phyloP scores from a whole-genome alignment of 2,797 vertebrate genomes.

The Pseudomugil tenellus region DNA sequence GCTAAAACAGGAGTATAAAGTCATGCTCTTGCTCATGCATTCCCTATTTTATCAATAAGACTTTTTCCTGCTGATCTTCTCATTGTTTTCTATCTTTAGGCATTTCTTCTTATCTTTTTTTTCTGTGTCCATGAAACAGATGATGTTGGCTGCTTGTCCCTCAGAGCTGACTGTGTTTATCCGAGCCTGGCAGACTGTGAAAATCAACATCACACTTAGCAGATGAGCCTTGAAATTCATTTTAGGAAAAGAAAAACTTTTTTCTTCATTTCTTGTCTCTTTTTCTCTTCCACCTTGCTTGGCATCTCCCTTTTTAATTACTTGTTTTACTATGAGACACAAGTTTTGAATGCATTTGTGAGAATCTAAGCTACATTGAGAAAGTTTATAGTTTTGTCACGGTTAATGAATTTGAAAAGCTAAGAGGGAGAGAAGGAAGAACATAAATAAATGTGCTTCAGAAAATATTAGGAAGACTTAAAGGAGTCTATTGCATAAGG shows the following conservation, averaged over 20 bases:
- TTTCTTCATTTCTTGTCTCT: slow-evolving; percentile 11
- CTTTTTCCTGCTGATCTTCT: neutral
- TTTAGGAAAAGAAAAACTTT: slow-evolving; percentile 53
- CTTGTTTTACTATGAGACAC: slow-evolving; percentile 30
- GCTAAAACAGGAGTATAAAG: neutral
- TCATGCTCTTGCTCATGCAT: neutral
- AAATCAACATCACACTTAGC: slow-evolving; percentile 50
- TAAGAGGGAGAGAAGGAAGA: neutral
- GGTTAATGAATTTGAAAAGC: slow-evolving; percentile 17
- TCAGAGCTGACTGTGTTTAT: slow-evolving; percentile 51
- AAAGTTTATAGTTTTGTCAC: slow-evolving; percentile 2
- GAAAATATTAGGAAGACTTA: neutral
- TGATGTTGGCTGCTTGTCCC: slow-evolving; percentile 30
- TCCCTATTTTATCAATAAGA: neutral
- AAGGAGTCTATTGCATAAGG: no score
- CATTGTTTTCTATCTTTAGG: neutral
- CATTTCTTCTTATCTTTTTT: neutral
- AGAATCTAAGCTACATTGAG: slow-evolving; percentile 17
- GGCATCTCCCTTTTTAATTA: slow-evolving; percentile 22
- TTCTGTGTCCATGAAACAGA: slow-evolving; percentile 31
- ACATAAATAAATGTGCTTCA: neutral
- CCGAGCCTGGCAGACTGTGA: slow-evolving; percentile 49
- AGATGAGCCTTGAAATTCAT: slow-evolving; percentile 74
- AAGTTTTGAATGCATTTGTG: slow-evolving; percentile 25
- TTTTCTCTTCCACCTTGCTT: slow-evolving; percentile 14